Conservation (phyloP, 2,888 invertebrate species). For the Epirrhoe tristata region DNA sequence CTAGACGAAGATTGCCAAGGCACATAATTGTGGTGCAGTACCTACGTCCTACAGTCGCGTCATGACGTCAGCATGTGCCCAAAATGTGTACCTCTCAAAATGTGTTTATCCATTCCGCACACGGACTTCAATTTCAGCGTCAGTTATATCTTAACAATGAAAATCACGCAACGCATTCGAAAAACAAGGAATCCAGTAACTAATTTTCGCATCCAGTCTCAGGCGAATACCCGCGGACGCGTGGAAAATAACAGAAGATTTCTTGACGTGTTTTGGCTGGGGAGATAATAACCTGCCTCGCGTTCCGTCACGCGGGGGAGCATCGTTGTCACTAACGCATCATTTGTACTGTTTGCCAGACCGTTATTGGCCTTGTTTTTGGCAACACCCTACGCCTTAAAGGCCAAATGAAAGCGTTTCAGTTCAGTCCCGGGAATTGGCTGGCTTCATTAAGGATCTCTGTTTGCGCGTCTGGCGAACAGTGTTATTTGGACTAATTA, state of each 20-base stretch:
- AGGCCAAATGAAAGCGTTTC: slow-evolving; percentile 76
- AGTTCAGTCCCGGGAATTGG: slow-evolving; percentile 73
- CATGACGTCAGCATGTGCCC: slow-evolving; percentile 39
- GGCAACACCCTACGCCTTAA: slow-evolving; percentile 75
- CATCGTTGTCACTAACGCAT: slow-evolving; percentile 77
- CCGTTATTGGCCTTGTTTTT: slow-evolving; percentile 83
- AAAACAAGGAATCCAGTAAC: slow-evolving; percentile 83
- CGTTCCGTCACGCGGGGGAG: slow-evolving; percentile 70
- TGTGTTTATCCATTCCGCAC: slow-evolving; percentile 69
- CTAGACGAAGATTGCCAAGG: not conserved
- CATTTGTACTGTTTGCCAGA: slow-evolving; percentile 82
- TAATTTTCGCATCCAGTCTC: slow-evolving; percentile 83
- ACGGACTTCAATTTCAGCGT: slow-evolving; percentile 80
- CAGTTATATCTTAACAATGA: slow-evolving; percentile 82
- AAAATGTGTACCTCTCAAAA: slow-evolving; percentile 30
- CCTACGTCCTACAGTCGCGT: slow-evolving; percentile 38
- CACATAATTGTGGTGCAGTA: slow-evolving; percentile 3
- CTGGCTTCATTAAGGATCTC: slow-evolving; percentile 80
- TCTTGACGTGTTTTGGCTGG: slow-evolving; percentile 74
- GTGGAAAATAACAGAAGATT: slow-evolving; percentile 81
- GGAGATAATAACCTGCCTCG: slow-evolving; percentile 84
- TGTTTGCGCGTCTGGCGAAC: slow-evolving; percentile 82
- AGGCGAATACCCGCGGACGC: slow-evolving; percentile 80
- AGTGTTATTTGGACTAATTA: slow-evolving; percentile 82
- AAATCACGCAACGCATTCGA: slow-evolving; percentile 80